Evolutionary conservation across 2,797 vertebrate species (phyloP).

Genomic region (Cuculus canorus): DNA sequence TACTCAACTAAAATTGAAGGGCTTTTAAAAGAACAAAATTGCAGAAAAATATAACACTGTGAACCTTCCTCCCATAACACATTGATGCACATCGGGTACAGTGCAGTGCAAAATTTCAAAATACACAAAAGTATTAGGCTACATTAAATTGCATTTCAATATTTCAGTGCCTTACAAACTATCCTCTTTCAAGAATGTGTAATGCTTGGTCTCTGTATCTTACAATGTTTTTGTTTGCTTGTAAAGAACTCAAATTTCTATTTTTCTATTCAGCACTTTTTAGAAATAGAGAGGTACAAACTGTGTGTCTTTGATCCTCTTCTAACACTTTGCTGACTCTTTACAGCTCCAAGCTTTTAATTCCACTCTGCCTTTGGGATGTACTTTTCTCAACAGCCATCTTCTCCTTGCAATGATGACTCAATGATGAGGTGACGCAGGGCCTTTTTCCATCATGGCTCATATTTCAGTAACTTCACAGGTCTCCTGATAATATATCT

Average conservation of each 20-base stretch:
- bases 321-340: background rate
- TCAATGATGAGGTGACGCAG: background rate
- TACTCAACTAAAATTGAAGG: background rate
- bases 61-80: background rate
- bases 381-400: background rate
- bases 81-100: background rate
- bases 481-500: background rate
- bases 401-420: background rate
- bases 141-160: background rate
- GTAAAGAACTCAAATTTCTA: background rate
- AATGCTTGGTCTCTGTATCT: background rate
- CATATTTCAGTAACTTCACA: background rate
- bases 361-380: background rate
- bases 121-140: background rate
- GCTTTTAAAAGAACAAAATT: background rate
- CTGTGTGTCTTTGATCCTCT: background rate
- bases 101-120: background rate
- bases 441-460: background rate
- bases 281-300: background rate
- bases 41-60: background rate
- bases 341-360: background rate
- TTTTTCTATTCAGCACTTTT: background rate
- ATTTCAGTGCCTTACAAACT: background rate
- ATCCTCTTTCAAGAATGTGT: background rate
- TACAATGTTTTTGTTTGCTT: accelerated